A percentile compares a stretch with the other conserved stretches of the same genome.
Conservation (phyloP, 2,113 vertebrate species). For the Ptilonorhynchus violaceus region DNA sequence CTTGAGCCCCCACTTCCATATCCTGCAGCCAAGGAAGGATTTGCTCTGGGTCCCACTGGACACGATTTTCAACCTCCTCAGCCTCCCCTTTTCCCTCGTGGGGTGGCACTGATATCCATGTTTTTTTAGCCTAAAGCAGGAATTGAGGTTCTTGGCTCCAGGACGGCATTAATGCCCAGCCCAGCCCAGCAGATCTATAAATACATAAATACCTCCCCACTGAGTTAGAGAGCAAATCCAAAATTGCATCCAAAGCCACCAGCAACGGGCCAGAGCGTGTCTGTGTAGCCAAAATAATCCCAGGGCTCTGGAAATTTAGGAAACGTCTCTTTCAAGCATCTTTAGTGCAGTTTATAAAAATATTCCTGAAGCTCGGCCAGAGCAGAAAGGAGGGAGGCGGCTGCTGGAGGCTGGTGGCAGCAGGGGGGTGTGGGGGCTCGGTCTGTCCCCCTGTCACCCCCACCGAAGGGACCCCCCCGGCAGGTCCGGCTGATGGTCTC, state of each 20-base stretch:
- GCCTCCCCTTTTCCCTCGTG: background rate
- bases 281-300: background rate
- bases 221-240: background rate
- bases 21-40: background rate
- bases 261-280: fast-evolving
- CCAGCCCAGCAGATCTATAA: background rate
- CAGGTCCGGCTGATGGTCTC: background rate
- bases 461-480: background rate
- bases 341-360: background rate
- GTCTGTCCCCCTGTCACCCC: background rate
- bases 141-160: background rate
- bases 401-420: background rate
- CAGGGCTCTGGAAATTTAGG: background rate
- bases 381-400: background rate
- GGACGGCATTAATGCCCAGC: background rate
- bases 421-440: background rate
- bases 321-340: background rate
- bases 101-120: background rate
- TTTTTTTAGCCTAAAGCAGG: background rate
- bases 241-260: background rate
- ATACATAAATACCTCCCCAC: background rate
- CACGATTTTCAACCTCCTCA: fast-evolving
- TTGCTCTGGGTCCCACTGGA: background rate
- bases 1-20: fast-evolving
- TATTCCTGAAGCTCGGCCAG: background rate